Evolutionary conservation across 2,888 invertebrate genomes (phyloP).

Genomic region (Ennomos fuscantarius): DNA sequence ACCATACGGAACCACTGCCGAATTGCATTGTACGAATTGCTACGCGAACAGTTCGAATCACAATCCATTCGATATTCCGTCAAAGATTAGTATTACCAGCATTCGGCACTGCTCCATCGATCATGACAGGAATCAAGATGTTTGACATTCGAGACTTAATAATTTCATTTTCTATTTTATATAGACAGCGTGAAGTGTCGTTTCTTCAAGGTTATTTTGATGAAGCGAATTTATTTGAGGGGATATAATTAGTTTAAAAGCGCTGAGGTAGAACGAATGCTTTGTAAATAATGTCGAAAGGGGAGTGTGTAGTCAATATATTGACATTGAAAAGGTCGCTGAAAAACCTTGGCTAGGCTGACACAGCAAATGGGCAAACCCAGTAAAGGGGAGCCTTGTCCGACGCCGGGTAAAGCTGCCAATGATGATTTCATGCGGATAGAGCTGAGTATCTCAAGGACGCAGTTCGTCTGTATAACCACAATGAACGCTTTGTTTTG

Average conservation of each 20-base stretch:
- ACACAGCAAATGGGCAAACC: constrained; percentile 23
- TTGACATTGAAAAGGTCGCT: constrained; percentile 17
- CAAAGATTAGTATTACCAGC: constrained; percentile 36
- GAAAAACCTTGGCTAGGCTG: constrained; percentile 20
- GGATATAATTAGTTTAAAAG: constrained; percentile 5
- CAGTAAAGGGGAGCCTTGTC: constrained; percentile 21
- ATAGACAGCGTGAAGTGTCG: constrained; percentile 11
- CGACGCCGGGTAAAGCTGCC: constrained; percentile 16
- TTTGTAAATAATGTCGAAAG: background rate
- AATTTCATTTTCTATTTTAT: constrained; percentile 20
- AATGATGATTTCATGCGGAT: constrained; percentile 29
- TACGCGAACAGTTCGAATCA: constrained; percentile 14
- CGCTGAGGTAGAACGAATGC: background rate
- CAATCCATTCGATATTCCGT: constrained; percentile 32
- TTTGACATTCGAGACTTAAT: constrained; percentile 42
- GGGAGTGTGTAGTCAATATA: background rate
- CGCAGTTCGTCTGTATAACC: constrained; percentile 31
- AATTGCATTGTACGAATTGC: constrained; percentile 24
- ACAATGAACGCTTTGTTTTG: constrained; percentile 55
- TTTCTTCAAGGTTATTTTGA: constrained; percentile 19
- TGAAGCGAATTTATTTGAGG: constrained; percentile 10
- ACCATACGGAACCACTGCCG: constrained; percentile 16
- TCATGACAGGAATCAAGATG: constrained; percentile 43
- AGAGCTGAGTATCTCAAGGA: constrained; percentile 34
- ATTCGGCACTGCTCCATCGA: constrained; percentile 41